A percentile compares a stretch with the other conserved stretches of the same genome.
These are phyloP conservation scores for Bombus superbus DNA, from an alignment of 1,140 invertebrate species.

Conservation along the genomic window DNA sequence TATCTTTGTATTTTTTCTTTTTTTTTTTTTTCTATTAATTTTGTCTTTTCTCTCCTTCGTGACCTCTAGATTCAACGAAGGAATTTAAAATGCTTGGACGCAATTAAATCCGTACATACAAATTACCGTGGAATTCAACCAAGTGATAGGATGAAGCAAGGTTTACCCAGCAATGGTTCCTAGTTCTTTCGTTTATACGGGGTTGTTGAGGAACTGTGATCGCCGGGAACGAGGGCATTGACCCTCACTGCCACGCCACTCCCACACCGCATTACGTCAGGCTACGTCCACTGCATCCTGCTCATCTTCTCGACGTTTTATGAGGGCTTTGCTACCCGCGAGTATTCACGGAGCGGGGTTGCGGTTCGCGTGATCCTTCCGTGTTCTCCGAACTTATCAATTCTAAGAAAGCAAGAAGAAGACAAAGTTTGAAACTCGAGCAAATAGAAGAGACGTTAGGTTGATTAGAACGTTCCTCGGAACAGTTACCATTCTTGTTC, in stretches of 20 bases:
- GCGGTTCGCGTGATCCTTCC: conserved; percentile 29
- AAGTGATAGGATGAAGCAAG: neutral
- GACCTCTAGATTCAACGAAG: neutral
- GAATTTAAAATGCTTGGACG: neutral
- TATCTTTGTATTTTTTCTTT: neutral
- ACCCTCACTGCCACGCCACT: conserved; percentile 68
- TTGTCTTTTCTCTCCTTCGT: neutral
- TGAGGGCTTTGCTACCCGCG: conserved; percentile 30
- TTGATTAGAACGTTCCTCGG: conserved; percentile 1
- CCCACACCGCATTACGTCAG: conserved; percentile 76
- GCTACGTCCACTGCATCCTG: conserved; percentile 56
- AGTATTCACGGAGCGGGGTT: conserved; percentile 39
- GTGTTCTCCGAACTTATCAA: conserved; percentile 6
- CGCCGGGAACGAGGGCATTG: conserved; percentile 69
- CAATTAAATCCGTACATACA: neutral
- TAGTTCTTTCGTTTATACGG: conserved; percentile 33
- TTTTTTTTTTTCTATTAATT: neutral
- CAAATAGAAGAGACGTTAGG: conserved; percentile 11
- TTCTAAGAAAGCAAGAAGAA: too few relatives aligned
- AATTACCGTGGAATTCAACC: neutral
- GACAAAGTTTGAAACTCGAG: conserved; percentile 8
- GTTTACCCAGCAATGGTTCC: conserved; percentile 41
- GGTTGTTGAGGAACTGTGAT: conserved; percentile 73
- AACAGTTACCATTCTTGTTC: neutral
- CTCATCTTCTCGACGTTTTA: conserved; percentile 54